These are phyloP conservation scores for Apostichopus japonicus DNA, from an alignment of 35 echinoderm and acorn worm species.

Conservation along the genomic window DNA sequence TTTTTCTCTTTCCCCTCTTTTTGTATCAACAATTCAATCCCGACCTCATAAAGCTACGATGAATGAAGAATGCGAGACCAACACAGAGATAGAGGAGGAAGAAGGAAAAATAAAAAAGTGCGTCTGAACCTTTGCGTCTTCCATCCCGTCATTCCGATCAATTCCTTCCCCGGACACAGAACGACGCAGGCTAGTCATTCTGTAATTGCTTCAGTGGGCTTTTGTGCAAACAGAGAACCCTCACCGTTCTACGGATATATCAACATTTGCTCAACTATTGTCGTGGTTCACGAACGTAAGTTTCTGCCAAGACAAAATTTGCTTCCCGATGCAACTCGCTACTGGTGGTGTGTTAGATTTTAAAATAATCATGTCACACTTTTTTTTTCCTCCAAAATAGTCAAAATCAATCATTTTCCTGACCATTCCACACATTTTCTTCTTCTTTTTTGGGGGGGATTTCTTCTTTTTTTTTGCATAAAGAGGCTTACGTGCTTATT, in stretches of 20 bases:
- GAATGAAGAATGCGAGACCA: not conserved
- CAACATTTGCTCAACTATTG: constrained; percentile 34
- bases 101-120: constrained; percentile 8
- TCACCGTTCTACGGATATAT: not conserved
- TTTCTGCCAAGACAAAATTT: not conserved
- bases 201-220: constrained; percentile 54
- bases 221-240: constrained; percentile 40
- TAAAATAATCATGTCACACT: not conserved
- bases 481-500: too few species aligned
- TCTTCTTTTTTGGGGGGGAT: too few species aligned
- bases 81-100: too few species aligned
- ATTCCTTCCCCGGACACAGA: constrained; percentile 7
- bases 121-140: constrained; percentile 26
- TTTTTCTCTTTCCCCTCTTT: not conserved
- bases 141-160: constrained; percentile 16
- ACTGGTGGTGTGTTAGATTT: not conserved
- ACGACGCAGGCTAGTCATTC: constrained; percentile 25
- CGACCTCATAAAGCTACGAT: constrained; percentile 29
- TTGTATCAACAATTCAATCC: constrained; percentile 40
- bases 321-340: not conserved
- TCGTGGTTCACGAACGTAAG: not conserved
- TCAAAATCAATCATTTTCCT: too few species aligned
- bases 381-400: too few species aligned
- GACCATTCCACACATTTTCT: too few species aligned
- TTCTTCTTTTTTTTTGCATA: too few species aligned